Evolutionary conservation across 2,113 vertebrate genomes (phyloP).

Genomic region (rabbit (Oryctolagus cuniculus)): mOryCun1.1 NC_091452.1:20270501-20271000

Average conservation of each 20-base stretch:
- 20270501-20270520: background rate
- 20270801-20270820: slow-evolving; percentile 97
- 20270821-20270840: slow-evolving; percentile 99
- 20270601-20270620: background rate
- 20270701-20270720: fast-evolving
- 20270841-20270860: slow-evolving; percentile 97
- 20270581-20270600: background rate
- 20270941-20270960: slow-evolving; percentile 96
- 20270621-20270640: fast-evolving
- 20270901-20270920: slow-evolving; percentile 98
- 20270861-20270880: slow-evolving; percentile 98
- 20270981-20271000: slow-evolving; percentile 98
- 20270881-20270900: slow-evolving; percentile 97
- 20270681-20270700: too few species aligned
- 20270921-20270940: slow-evolving; percentile 95
- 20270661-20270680: too few species aligned
- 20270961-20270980: slow-evolving; percentile 95
- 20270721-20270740: fast-evolving
- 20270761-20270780: fast-evolving
- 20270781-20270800: fast-evolving
- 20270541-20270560: background rate
- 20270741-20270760: background rate
- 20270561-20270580: background rate
- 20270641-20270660: too few species aligned
- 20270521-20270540: background rate